Percentiles rank a stretch among this genome's conserved stretches.
Conservation (phyloP, 2,888 invertebrate genomes). For the Bombyx huttoni region DNA sequence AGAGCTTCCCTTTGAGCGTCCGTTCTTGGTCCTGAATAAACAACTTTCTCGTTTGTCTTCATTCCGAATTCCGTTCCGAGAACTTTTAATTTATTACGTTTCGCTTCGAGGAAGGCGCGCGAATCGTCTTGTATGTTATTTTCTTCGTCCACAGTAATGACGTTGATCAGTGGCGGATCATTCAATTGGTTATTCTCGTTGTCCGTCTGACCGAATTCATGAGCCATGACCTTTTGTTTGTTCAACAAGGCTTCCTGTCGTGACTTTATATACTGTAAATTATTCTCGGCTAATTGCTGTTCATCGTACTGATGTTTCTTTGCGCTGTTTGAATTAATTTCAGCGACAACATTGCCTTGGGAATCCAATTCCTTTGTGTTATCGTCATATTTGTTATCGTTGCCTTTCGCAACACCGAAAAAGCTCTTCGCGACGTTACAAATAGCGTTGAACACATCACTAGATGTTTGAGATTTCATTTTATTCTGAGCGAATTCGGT, state of each 20-base stretch:
- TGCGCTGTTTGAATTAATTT: slow-evolving; percentile 18
- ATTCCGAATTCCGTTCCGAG: slow-evolving; percentile 36
- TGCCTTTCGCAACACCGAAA: slow-evolving; percentile 31
- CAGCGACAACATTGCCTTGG: slow-evolving; percentile 44
- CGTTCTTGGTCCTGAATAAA: slow-evolving; percentile 28
- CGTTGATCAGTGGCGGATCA: slow-evolving; percentile 15
- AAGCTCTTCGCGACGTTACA: slow-evolving; percentile 50
- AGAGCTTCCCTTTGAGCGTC: slow-evolving; percentile 73
- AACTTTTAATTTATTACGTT: slow-evolving; percentile 45
- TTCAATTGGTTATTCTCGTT: slow-evolving; percentile 36
- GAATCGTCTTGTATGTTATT: slow-evolving; percentile 33
- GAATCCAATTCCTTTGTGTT: slow-evolving; percentile 41
- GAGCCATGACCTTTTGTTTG: slow-evolving; percentile 64
- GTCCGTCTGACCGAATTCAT: slow-evolving; percentile 54
- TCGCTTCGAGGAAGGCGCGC: slow-evolving; percentile 39
- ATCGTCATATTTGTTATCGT: slow-evolving; percentile 29
- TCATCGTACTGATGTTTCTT: slow-evolving; percentile 37
- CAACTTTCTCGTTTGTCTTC: slow-evolving; percentile 11
- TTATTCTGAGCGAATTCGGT: slow-evolving; percentile 19
- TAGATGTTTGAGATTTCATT: slow-evolving; percentile 24
- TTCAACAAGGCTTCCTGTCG: slow-evolving; percentile 58
- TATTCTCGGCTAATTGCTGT: slow-evolving; percentile 36
- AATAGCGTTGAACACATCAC: slow-evolving; percentile 40
- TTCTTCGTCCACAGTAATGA: slow-evolving; percentile 33
- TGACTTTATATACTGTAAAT: slow-evolving; percentile 38